Conservation (phyloP, 2,797 vertebrate genomes). For the Danio choprae region DNA sequence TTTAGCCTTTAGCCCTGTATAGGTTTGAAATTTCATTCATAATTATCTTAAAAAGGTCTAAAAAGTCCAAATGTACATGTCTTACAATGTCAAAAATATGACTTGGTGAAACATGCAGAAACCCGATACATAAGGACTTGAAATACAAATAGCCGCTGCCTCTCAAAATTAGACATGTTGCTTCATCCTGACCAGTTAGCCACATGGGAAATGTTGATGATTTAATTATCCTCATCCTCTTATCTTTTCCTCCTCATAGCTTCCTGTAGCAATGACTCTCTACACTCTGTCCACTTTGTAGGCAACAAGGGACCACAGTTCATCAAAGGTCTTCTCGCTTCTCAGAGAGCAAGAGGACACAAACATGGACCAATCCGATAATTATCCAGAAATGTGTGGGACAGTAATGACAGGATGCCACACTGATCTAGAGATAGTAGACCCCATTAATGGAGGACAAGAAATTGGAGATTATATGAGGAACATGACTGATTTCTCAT, state of each 20-base stretch:
- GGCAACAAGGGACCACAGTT: conserved; percentile 40
- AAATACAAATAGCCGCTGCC: background rate
- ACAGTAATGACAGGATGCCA: background rate
- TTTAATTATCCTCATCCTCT: conserved; percentile 39
- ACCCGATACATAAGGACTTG: background rate
- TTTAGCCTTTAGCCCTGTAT: no score
- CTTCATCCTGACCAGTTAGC: conserved; percentile 9
- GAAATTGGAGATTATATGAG: conserved; percentile 1
- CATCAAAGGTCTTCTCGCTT: conserved; percentile 26
- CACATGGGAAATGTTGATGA: conserved; percentile 25
- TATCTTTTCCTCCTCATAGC: conserved; percentile 5
- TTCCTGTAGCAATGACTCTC: conserved; percentile 24
- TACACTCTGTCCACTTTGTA: conserved; percentile 36
- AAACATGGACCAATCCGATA: background rate
- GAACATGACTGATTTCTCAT: conserved; percentile 2
- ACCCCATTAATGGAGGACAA: background rate
- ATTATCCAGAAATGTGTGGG: conserved; percentile 21
- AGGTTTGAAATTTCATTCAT: no score
- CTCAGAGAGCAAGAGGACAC: conserved; percentile 20
- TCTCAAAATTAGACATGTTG: conserved; percentile 1
- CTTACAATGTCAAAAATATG: no score
- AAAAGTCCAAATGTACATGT: no score
- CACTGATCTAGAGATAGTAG: conserved; percentile 11
- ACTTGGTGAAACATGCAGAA: no score
- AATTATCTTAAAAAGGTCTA: no score